phyloP scores from a whole-genome alignment of 2,888 invertebrate species.

The Nemoura dubitans region DNA sequence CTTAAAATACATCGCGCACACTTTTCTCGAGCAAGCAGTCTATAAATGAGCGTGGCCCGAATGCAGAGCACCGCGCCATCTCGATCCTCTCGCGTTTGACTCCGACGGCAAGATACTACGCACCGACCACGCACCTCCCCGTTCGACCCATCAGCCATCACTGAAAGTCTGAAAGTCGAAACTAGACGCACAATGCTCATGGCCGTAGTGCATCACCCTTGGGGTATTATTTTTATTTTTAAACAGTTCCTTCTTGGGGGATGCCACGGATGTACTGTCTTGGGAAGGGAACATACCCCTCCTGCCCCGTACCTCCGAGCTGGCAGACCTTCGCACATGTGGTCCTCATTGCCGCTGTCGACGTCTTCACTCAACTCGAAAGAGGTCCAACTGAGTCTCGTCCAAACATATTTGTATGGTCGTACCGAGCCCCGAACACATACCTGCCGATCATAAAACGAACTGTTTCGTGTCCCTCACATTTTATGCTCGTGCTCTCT shows the following conservation, averaged over 20 bases:
- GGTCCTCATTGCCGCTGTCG: neutral
- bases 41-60: constrained; percentile 33
- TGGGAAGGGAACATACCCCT: neutral
- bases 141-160: no score
- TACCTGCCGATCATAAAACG: no score
- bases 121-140: no score
- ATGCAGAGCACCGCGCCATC: neutral
- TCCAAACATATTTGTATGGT: neutral
- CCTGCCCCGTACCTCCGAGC: neutral
- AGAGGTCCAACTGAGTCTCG: neutral
- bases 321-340: constrained; percentile 3
- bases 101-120: neutral
- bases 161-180: constrained; percentile 3
- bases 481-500: no score
- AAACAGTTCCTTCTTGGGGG: constrained; percentile 16
- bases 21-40: constrained; percentile 26
- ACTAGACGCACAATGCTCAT: neutral
- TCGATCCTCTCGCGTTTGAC: neutral
- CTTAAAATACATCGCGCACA: constrained; percentile 71
- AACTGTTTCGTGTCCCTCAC: no score
- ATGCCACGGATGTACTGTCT: neutral
- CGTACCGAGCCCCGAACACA: neutral
- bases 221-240: constrained; percentile 15
- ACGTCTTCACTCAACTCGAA: neutral
- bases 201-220: neutral